Percentiles rank a stretch among this genome's conserved stretches.
phyloP scores from a whole-genome alignment of 2,113 vertebrate species.

The Nematolebias whitei region DNA sequence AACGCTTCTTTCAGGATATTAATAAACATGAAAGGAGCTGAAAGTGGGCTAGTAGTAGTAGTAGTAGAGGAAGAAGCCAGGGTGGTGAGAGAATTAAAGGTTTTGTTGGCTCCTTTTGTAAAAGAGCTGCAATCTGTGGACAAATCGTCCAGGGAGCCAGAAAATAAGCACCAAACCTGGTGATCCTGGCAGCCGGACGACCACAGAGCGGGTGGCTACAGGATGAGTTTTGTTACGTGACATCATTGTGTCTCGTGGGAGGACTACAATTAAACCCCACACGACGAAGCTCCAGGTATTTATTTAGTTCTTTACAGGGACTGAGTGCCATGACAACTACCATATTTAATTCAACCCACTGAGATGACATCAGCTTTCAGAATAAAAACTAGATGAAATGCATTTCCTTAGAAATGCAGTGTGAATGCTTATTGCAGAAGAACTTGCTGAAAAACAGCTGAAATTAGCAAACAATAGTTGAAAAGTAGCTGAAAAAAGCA shows the following conservation, averaged over 20 bases:
- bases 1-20: slow-evolving; percentile 29
- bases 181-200: slow-evolving; percentile 26
- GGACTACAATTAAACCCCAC: slow-evolving; percentile 8
- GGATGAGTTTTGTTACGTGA: slow-evolving; percentile 17
- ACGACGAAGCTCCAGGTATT: background rate
- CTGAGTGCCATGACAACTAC: background rate
- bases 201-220: slow-evolving; percentile 1
- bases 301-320: background rate
- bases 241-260: background rate
- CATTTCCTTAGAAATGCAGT: too few species aligned
- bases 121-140: slow-evolving; percentile 53
- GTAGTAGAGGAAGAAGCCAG: slow-evolving; percentile 38
- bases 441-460: too few species aligned
- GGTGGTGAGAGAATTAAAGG: slow-evolving; percentile 43
- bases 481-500: too few species aligned
- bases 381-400: too few species aligned
- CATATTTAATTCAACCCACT: too few species aligned
- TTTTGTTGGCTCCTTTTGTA: slow-evolving; percentile 42
- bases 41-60: slow-evolving; percentile 34
- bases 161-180: slow-evolving; percentile 7
- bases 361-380: too few species aligned
- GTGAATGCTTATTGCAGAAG: too few species aligned
- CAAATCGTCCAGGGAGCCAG: slow-evolving; percentile 45
- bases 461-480: too few species aligned
- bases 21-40: slow-evolving; percentile 13